Evolutionary conservation across 2,113 vertebrate species (phyloP), one percentile per base, ranked within the genome.

Genomic region (Malaclemys terrapin): DNA sequence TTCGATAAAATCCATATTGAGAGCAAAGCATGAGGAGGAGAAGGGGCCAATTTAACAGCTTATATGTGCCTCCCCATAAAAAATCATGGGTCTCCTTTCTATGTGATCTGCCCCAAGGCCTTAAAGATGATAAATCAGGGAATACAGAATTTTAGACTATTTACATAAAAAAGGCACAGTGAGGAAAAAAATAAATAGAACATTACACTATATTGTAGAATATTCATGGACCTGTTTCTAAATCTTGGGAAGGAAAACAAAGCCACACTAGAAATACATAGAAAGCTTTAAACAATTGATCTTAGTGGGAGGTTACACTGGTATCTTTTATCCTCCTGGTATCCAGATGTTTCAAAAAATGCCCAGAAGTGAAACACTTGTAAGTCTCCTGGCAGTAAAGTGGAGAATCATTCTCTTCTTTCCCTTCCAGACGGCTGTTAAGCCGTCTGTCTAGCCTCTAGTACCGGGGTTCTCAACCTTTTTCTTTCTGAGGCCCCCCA

Each of bases 261-360:
- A 80, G 81, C 85, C 49, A 2, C 89, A 86, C 88, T 96, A 91
- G 93, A 97, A 96, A 86, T 89, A 87, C 10, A 95, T 69, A 90
- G 84, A 96, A 97, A 88, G 80, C 53, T 91, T 94, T 83, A 90
- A 93, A 90, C 95, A 94, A 93, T 84, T 96, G 97, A 97, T 98
- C 97, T 96, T 91, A 80, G 94, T 96, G 97, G 95, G 97, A 97
- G 97, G 97, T 95, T 94, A 94, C 75, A 24, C 79, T 80, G 88
- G 93, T 95, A 97, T 93, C 95, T 97, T 97, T 95, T 80, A 89
- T 93, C 81, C 87, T 96, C 93, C 95, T 97, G 96, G 72, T 75
- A 93, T 54, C 94, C 97, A 97, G 95, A 98, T 97, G 97, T 97
- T 94, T 88, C 84, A 91, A 88, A 89, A 96, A 94, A 96, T 56